Percentiles rank a stretch among this genome's conserved stretches.
These are phyloP conservation scores for Catharus fuscescens DNA, from an alignment of 2,113 vertebrate species.

Conservation along the genomic window DNA sequence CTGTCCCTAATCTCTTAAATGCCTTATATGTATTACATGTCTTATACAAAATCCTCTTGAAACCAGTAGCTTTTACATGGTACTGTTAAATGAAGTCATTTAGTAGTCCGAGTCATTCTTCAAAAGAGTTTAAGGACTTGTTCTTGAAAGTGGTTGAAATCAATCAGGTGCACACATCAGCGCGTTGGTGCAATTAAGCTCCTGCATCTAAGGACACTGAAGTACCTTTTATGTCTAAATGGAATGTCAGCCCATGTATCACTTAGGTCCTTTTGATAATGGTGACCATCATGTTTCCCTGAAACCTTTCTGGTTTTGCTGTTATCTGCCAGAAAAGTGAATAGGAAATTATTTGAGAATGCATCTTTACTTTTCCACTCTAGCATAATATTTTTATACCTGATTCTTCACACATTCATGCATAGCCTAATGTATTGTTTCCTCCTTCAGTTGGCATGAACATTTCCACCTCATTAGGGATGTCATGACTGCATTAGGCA, in stretches of 20 bases:
- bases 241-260: not conserved
- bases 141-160: not conserved
- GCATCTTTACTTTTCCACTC: not conserved
- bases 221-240: not conserved
- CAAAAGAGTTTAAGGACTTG: not conserved
- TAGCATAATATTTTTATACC: not conserved
- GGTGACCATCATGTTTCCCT: not conserved
- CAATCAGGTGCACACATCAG: not conserved
- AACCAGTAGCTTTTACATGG: not conserved
- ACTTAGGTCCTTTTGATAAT: not conserved
- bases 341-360: not conserved
- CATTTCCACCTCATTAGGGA: slow-evolving; percentile 1
- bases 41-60: not conserved
- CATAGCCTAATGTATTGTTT: not conserved
- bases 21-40: not conserved
- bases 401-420: not conserved
- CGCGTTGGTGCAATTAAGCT: not conserved
- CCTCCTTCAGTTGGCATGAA: not conserved
- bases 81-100: not conserved
- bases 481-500: not conserved
- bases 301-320: not conserved
- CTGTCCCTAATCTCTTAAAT: not conserved
- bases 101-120: not conserved
- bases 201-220: not conserved
- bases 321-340: not conserved